Evolutionary conservation across 37 sponge, comb jelly and placozoan genomes (phyloP).

Genomic region (Dysidea cf. avara): DNA sequence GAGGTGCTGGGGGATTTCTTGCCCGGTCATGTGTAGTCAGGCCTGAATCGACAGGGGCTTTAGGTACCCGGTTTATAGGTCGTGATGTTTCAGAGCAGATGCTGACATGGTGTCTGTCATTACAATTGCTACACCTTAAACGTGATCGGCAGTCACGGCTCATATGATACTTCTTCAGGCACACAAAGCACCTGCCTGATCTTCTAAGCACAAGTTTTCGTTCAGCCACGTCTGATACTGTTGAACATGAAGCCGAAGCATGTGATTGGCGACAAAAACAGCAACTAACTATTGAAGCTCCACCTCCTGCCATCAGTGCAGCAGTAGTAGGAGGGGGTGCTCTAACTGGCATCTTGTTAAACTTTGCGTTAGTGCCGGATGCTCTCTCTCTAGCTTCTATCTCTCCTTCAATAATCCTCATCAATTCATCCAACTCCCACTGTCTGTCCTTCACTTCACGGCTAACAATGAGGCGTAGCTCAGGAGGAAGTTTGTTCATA

Average conservation of each 20-base stretch:
- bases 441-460: neutral
- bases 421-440: constrained; percentile 12
- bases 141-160: constrained; percentile 14
- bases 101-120: constrained; percentile 26
- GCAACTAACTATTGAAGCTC: neutral
- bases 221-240: constrained; percentile 3
- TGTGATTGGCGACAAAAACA: constrained; percentile 34
- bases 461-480: constrained; percentile 27
- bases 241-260: constrained; percentile 3
- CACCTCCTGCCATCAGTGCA: constrained; percentile 5
- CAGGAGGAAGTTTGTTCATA: constrained; percentile 4
- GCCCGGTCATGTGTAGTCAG: no score
- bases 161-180: constrained; percentile 22
- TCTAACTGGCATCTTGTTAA: no score
- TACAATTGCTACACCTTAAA: constrained; percentile 22
- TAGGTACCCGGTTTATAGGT: neutral
- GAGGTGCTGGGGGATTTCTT: no score
- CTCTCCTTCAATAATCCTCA: constrained; percentile 18
- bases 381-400: constrained; percentile 30
- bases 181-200: constrained; percentile 35
- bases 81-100: constrained; percentile 7
- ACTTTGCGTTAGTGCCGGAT: no score
- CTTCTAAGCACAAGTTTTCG: constrained; percentile 8
- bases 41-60: neutral
- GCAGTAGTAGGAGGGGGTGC: constrained; percentile 12